Evolutionary conservation across 1,140 invertebrate genomes (phyloP).

Genomic region (Lasaia peninsularis): DNA sequence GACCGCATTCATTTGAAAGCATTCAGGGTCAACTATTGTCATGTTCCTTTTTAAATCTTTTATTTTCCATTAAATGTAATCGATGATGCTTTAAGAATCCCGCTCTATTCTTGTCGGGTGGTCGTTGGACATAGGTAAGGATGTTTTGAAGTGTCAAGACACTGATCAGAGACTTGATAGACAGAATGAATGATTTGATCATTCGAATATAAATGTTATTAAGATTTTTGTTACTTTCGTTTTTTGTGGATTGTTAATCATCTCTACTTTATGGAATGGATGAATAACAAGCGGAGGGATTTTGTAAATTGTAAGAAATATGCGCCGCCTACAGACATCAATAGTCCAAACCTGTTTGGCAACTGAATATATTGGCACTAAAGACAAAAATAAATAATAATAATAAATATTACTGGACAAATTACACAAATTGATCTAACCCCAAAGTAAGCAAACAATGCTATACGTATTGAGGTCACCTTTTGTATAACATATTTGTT

Average conservation of each 20-base stretch:
- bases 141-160: conserved; percentile 60
- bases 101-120: conserved; percentile 70
- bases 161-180: neutral
- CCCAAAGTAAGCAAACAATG: too few species aligned
- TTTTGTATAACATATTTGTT: too few species aligned
- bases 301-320: too few species aligned
- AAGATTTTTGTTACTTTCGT: neutral
- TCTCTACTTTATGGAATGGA: neutral
- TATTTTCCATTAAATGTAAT: conserved; percentile 74
- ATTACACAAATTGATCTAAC: too few species aligned
- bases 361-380: too few species aligned
- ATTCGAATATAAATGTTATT: conserved; percentile 16
- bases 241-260: neutral
- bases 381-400: too few species aligned
- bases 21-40: conserved; percentile 57
- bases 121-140: conserved; percentile 65
- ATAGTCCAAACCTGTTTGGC: too few species aligned
- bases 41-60: conserved; percentile 75
- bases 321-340: too few species aligned
- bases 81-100: conserved; percentile 65
- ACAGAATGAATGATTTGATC: conserved; percentile 38
- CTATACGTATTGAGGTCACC: too few species aligned
- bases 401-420: too few species aligned
- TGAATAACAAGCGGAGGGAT: too few species aligned
- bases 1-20: conserved; percentile 29